phyloP scores from a whole-genome alignment of 2,888 invertebrate genomes.

The Cotesia congregata region DNA sequence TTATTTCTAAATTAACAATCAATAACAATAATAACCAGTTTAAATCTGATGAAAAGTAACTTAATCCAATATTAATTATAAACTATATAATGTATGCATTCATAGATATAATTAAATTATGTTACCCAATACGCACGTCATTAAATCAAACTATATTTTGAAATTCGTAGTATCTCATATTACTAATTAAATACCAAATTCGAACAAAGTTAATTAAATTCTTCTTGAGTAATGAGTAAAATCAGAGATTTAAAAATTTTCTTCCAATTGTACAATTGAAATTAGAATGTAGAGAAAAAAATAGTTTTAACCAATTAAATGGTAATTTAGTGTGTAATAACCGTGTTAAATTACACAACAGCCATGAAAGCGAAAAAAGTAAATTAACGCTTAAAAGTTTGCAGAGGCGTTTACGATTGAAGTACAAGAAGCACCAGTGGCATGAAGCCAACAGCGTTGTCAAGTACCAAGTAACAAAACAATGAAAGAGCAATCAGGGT shows the following conservation, averaged over 20 bases:
- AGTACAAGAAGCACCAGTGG: slow-evolving; percentile 21
- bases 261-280: not conserved
- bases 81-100: too few relatives aligned
- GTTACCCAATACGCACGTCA: too few relatives aligned
- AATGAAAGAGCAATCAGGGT: slow-evolving; percentile 30
- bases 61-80: too few relatives aligned
- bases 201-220: too few relatives aligned
- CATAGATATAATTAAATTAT: too few relatives aligned
- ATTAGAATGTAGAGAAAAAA: not conserved
- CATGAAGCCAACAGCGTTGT: slow-evolving; percentile 17
- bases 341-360: not conserved
- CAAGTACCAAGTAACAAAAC: slow-evolving; percentile 16
- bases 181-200: too few relatives aligned
- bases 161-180: too few relatives aligned
- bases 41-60: too few relatives aligned
- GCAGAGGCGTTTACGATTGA: slow-evolving; percentile 18
- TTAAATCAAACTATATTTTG: too few relatives aligned
- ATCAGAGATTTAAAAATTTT: not conserved
- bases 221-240: too few relatives aligned
- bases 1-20: too few relatives aligned
- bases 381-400: not conserved
- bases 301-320: not conserved
- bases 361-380: not conserved
- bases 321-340: not conserved
- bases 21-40: too few relatives aligned